Conservation (phyloP, 2,888 invertebrate species). For the Meghimatium bilineatum region DNA sequence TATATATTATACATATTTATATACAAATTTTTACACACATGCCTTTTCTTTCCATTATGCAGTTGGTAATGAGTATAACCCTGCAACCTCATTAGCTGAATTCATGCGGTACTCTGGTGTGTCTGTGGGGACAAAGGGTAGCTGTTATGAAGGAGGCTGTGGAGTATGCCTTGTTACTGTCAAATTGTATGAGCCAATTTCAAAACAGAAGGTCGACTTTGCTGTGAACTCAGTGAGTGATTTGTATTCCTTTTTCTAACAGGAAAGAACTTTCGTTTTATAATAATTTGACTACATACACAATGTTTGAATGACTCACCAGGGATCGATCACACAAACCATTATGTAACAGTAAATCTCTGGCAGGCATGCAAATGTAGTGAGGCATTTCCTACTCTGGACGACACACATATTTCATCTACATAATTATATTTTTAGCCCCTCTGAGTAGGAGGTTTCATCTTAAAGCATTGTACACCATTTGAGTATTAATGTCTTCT, state of each 20-base stretch:
- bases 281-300: too few species aligned
- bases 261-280: not conserved
- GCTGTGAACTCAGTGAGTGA: constrained; percentile 70
- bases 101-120: constrained; percentile 61
- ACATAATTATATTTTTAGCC: too few species aligned
- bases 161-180: constrained; percentile 77
- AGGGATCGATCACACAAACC: too few species aligned
- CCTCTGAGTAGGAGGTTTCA: too few species aligned
- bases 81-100: constrained; percentile 59
- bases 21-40: not conserved
- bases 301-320: too few species aligned
- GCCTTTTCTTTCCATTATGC: not conserved
- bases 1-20: too few species aligned
- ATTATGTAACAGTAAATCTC: too few species aligned
- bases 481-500: too few species aligned
- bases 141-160: constrained; percentile 78
- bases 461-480: too few species aligned
- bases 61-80: constrained; percentile 50
- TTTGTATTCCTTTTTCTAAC: not conserved
- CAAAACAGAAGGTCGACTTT: constrained; percentile 56
- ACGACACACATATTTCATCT: too few species aligned
- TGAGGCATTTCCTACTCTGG: too few species aligned
- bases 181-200: constrained; percentile 63
- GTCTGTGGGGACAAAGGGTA: constrained; percentile 75
- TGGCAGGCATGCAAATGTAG: too few species aligned